Evolutionary conservation across 2,797 vertebrate genomes (phyloP).

Genomic region (Geotrypetes seraphini): DNA sequence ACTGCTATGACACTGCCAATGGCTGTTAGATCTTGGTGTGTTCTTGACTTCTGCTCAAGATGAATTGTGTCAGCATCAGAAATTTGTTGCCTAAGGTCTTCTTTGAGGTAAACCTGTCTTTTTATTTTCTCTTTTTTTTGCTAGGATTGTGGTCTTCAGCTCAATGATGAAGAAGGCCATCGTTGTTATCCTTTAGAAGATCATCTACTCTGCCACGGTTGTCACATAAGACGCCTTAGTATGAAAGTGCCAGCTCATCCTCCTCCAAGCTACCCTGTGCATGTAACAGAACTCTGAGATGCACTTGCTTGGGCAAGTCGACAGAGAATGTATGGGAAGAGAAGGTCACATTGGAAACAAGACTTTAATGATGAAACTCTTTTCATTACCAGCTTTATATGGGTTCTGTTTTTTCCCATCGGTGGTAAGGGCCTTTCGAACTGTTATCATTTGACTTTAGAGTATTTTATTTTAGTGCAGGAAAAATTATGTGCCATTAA

Average conservation of each 20-base stretch:
- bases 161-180: conserved; percentile 90
- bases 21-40: too few species aligned
- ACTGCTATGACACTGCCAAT: too few species aligned
- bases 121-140: background rate
- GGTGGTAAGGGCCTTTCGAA: conserved; percentile 18
- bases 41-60: too few species aligned
- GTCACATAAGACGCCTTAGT: conserved; percentile 84
- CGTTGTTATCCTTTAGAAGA: conserved; percentile 91
- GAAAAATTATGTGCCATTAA: conserved; percentile 6
- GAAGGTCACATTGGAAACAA: background rate
- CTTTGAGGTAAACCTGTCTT: too few species aligned
- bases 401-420: conserved; percentile 29
- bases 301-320: too few species aligned
- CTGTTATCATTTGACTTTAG: conserved; percentile 12
- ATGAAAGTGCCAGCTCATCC: conserved; percentile 55
- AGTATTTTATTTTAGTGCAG: conserved; percentile 26
- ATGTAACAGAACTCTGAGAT: conserved; percentile 86
- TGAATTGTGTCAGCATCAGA: too few species aligned
- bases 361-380: conserved; percentile 14
- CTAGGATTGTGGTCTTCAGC: conserved; percentile 88
- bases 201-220: conserved; percentile 87
- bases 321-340: too few species aligned
- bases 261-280: conserved; percentile 72
- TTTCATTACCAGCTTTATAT: conserved; percentile 18
- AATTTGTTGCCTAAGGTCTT: too few species aligned